Evolutionary conservation across 1,140 invertebrate genomes (phyloP).

Genomic region (Hyles euphorbiae): DNA sequence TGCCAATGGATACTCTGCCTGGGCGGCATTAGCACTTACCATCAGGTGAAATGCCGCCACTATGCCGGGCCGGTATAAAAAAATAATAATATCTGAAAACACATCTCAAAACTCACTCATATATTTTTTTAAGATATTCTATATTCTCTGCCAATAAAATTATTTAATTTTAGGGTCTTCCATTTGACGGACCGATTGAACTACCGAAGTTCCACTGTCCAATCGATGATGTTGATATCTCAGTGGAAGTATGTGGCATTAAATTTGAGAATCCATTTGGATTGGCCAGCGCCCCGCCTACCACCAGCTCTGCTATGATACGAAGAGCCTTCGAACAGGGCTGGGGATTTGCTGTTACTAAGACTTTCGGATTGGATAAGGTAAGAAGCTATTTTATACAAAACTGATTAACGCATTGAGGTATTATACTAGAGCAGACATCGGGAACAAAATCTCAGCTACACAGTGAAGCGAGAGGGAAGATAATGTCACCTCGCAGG

Average conservation of each 20-base stretch:
- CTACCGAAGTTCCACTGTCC: conserved; percentile 95
- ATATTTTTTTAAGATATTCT: no score
- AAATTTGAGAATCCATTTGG: conserved; percentile 98
- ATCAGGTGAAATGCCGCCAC: no score
- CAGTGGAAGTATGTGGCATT: conserved; percentile 93
- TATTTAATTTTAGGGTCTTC: conserved; percentile 70
- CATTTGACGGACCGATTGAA: conserved; percentile 79
- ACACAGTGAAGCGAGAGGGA: no score
- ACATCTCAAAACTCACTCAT: no score
- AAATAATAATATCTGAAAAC: no score
- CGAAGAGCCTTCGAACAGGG: conserved; percentile 95
- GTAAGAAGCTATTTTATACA: conserved; percentile 59
- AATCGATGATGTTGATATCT: conserved; percentile 96
- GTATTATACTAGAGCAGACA: no score
- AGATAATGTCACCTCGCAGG: no score
- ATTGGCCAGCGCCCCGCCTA: conserved; percentile 96
- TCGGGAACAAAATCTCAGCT: no score
- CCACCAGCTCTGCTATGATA: conserved; percentile 96
- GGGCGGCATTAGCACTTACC: no score
- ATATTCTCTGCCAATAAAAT: no score
- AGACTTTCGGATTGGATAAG: conserved; percentile 97
- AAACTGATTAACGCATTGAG: neutral
- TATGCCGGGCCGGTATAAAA: no score
- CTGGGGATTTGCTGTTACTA: conserved; percentile 97
- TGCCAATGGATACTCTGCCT: no score